Evolutionary conservation across 2,113 vertebrate genomes (phyloP).

Genomic region (Tetraodon nigroviridis): DNA sequence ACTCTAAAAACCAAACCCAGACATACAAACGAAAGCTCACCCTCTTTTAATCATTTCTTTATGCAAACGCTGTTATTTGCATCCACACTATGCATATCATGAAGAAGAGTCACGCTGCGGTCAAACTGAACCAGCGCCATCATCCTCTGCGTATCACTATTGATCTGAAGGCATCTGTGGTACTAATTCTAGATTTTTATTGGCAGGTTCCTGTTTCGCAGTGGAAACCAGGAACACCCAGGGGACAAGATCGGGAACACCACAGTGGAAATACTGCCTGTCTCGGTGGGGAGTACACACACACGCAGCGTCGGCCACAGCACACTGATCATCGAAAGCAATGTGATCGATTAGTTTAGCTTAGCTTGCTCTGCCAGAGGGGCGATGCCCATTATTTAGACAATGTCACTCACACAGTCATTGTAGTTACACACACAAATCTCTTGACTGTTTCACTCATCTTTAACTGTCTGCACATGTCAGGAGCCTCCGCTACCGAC

Average conservation of each 20-base stretch:
- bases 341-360: slow-evolving; percentile 33
- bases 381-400: slow-evolving; percentile 15
- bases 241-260: slow-evolving; percentile 93
- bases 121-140: too few species aligned
- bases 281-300: slow-evolving; percentile 75
- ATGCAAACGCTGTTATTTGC: too few species aligned
- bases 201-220: slow-evolving; percentile 92
- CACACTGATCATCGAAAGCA: slow-evolving; percentile 57
- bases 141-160: too few species aligned
- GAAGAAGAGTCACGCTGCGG: too few species aligned
- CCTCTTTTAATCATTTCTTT: too few species aligned
- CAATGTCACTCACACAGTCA: not conserved
- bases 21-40: too few species aligned
- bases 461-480: slow-evolving; percentile 16
- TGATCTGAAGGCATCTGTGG: too few species aligned
- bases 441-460: not conserved
- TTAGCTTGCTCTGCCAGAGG: slow-evolving; percentile 20
- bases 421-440: not conserved
- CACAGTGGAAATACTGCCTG: slow-evolving; percentile 90
- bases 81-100: too few species aligned
- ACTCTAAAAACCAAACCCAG: too few species aligned
- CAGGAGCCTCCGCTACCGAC: slow-evolving; percentile 76
- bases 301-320: slow-evolving; percentile 3
- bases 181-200: slow-evolving; percentile 1
- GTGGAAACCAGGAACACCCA: slow-evolving; percentile 94